Base-by-base conservation (phyloP, 2,113 vertebrate genomes). In the Halichoerus grypus region DNA sequence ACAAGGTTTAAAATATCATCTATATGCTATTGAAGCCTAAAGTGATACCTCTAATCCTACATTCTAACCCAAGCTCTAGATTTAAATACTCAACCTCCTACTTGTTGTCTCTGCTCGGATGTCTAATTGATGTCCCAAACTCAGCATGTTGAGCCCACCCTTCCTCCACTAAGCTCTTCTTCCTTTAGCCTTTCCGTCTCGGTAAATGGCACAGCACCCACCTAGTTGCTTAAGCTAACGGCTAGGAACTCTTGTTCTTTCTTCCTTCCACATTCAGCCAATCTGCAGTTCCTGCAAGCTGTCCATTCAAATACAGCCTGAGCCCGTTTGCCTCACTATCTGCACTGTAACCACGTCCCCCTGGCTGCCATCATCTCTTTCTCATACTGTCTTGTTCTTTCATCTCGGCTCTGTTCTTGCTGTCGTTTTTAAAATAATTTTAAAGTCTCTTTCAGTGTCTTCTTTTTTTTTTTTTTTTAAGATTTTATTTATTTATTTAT, bases 211-310 rank as follows among this genome's bases (percentile, higher is more conserved):
- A 13, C 4, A 55, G 31, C 51, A n/a, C 11, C 53, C 19, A 16
- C 36, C 15, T 26, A 14, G 28, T 55, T 57, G 31, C 71, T 57
- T 57, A 53, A 13, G 65, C 49, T 65, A 9, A 71, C 13, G 39
- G 53, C 42, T 77, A 15, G 57, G 49, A 39, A 3, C 24, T 77
- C 39, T 13, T 69, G 22, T 14, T 26, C 7, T 63, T 71, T n/a
- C 33, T 51, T 55, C 36, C 59, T 63, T 9, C 7, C 1, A 0
- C 22, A 0, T 65, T 19, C 36, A 65, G 15, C 81, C 33, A 1
- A 3, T 42, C 59, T 31, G 72, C 42, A 22, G 24, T 28, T 46
- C 57, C 33, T 31, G 26, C 14, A 10, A 51, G 16, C 84, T 28
- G 8, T 21, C 65, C 53, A 53, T 61, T 49, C 53, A 80, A 42